Evolutionary conservation across 2,797 vertebrate species (phyloP).

Genomic region (Hemibagrus guttatus): DNA sequence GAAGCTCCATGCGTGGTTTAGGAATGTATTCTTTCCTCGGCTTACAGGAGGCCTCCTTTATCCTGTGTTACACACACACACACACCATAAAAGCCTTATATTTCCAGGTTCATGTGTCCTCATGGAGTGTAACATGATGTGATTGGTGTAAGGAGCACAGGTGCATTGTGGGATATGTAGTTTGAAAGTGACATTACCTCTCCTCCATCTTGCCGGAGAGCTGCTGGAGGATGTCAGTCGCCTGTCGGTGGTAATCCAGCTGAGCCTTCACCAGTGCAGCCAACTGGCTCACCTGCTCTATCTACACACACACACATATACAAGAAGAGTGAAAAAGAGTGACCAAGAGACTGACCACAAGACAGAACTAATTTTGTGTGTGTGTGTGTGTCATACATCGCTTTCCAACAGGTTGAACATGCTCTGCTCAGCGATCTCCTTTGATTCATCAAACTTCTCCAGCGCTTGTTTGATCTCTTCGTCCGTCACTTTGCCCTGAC

Average conservation of each 20-base stretch:
- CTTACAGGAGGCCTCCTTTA: constrained; percentile 86
- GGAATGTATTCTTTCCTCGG: constrained; percentile 87
- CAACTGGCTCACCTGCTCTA: constrained; percentile 98
- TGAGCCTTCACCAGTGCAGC: constrained; percentile 93
- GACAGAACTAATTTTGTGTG: no score
- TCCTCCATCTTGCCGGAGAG: constrained; percentile 91
- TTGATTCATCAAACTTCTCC: constrained; percentile 97
- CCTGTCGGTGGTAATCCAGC: constrained; percentile 93
- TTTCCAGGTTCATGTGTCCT: no score
- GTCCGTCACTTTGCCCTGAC: constrained; percentile 93
- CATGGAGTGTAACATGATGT: background rate
- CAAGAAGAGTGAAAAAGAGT: background rate
- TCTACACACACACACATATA: constrained; percentile 68
- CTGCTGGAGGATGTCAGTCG: constrained; percentile 90
- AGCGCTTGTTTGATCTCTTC: constrained; percentile 94
- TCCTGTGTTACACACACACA: constrained; percentile 71
- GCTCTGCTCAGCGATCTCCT: constrained; percentile 95
- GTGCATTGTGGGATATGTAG: constrained; percentile 21
- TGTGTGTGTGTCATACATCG: constrained; percentile 75
- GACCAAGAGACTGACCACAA: background rate
- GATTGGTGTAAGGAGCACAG: background rate
- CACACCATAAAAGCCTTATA: no score
- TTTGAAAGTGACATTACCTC: constrained; percentile 69
- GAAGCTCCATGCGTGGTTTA: constrained; percentile 90
- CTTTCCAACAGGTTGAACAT: constrained; percentile 99